Evolutionary conservation across 1,140 invertebrate genomes (phyloP).

Genomic region (Thaumatotibia leucotreta): DNA sequence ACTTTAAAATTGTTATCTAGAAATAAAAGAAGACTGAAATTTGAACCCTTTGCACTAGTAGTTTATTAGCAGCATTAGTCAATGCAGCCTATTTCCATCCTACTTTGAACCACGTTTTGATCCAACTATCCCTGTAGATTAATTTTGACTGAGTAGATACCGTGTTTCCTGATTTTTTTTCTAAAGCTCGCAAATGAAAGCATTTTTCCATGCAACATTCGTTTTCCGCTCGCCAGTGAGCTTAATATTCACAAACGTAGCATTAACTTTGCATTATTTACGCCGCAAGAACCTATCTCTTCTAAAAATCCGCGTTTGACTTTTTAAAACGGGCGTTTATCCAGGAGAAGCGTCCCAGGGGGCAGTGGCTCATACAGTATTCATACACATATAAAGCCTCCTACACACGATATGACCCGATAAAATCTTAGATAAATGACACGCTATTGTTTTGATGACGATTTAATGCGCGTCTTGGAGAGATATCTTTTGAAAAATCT

Average conservation of each 20-base stretch:
- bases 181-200: background rate
- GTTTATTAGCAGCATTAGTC: too few species aligned
- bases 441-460: constrained; percentile 5
- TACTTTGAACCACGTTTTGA: too few species aligned
- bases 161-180: too few species aligned
- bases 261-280: constrained; percentile 8
- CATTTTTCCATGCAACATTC: background rate
- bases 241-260: background rate
- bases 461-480: background rate
- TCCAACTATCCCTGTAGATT: too few species aligned
- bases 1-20: too few species aligned
- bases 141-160: too few species aligned
- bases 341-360: constrained; percentile 30
- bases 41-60: too few species aligned
- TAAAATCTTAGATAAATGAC: constrained; percentile 12
- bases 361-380: constrained; percentile 42
- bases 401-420: constrained; percentile 19
- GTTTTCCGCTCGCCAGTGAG: background rate
- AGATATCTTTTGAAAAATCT: background rate
- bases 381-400: constrained; percentile 33
- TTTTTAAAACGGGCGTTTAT: constrained; percentile 45
- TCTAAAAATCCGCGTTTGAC: constrained; percentile 24
- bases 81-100: too few species aligned
- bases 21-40: too few species aligned
- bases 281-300: constrained; percentile 6